Evolutionary conservation across 2,888 invertebrate species (phyloP).

Genomic region (Cryptophagus acutangulus): DNA sequence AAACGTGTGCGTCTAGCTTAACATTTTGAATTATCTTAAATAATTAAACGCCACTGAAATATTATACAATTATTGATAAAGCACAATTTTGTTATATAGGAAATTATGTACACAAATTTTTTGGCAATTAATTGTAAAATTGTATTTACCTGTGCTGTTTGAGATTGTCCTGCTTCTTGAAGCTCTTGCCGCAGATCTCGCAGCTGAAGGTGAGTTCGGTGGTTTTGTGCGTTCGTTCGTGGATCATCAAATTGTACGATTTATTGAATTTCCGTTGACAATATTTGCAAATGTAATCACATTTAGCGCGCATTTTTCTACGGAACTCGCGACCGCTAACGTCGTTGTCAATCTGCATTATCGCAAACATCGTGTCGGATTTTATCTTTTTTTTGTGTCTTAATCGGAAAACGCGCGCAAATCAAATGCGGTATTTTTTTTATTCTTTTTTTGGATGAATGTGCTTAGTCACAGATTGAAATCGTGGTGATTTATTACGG

Average conservation of each 20-base stretch:
- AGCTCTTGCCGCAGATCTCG: slow-evolving; percentile 96
- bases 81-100: no score
- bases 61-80: no score
- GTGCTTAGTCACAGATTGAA: no score
- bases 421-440: slow-evolving; percentile 4
- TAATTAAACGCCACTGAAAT: no score
- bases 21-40: no score
- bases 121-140: no score
- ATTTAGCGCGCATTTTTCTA: slow-evolving; percentile 87
- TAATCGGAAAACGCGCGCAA: no score
- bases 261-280: slow-evolving; percentile 97
- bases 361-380: slow-evolving; percentile 72
- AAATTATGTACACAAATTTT: no score
- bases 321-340: slow-evolving; percentile 81
- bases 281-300: slow-evolving; percentile 97
- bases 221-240: slow-evolving; percentile 97
- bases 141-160: slow-evolving; percentile 95
- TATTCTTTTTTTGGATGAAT: no score
- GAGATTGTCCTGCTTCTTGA: slow-evolving; percentile 95
- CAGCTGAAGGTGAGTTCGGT: slow-evolving; percentile 94
- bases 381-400: slow-evolving; percentile 26
- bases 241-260: slow-evolving; percentile 97
- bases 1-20: no score
- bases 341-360: slow-evolving; percentile 85
- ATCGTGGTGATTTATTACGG: slow-evolving; percentile 8